phyloP scores from a whole-genome alignment of 2,113 vertebrate species.

The Petromus typicus region DNA sequence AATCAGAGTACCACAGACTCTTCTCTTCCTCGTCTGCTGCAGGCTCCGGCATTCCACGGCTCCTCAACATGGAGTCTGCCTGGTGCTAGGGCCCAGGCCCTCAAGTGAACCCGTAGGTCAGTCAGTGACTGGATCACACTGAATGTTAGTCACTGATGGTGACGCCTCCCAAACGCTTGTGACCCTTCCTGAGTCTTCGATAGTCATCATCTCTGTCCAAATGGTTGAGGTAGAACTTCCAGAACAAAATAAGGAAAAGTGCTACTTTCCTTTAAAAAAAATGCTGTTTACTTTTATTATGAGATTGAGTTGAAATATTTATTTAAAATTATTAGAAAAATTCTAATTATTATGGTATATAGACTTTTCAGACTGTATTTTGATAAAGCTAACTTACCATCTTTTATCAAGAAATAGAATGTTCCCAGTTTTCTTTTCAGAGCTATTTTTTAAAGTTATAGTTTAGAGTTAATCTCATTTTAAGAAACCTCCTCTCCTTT shows the following conservation, averaged over 20 bases:
- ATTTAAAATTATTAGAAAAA: not conserved
- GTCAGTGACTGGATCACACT: not conserved
- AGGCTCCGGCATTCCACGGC: rapidly evolving
- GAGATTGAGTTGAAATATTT: not conserved
- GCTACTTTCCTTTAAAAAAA: not conserved
- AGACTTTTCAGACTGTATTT: not conserved
- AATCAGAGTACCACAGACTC: not conserved
- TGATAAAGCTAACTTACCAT: not conserved
- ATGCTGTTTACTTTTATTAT: not conserved
- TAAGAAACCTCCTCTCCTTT: not conserved
- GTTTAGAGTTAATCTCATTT: not conserved
- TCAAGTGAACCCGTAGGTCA: not conserved
- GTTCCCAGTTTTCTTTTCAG: not conserved
- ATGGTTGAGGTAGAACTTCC: not conserved
- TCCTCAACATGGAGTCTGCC: too few species aligned
- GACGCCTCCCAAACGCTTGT: not conserved
- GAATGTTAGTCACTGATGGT: not conserved
- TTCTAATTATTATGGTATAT: not conserved
- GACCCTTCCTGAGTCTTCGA: not conserved
- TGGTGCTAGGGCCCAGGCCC: rapidly evolving
- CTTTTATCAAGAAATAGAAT: not conserved
- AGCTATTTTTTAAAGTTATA: not conserved
- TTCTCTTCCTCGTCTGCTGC: too few species aligned
- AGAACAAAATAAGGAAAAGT: not conserved
- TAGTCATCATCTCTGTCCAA: not conserved